These are phyloP conservation scores for Dendrocopos noguchii DNA, from an alignment of 2,113 vertebrate genomes.

Conservation along the genomic window DNA sequence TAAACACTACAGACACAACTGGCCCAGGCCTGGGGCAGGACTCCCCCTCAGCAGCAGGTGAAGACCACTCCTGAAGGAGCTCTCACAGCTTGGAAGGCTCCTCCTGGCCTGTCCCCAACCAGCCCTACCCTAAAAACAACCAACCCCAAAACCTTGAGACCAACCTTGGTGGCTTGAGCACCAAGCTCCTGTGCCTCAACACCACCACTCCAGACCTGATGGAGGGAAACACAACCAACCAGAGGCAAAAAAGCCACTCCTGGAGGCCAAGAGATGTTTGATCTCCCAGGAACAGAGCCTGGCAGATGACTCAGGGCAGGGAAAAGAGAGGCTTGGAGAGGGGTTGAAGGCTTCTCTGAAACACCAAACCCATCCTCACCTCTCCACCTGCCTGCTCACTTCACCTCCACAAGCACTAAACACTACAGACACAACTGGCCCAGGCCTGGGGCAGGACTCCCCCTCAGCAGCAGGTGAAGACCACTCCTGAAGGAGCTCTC, in stretches of 20 bases:
- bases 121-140: too few species aligned
- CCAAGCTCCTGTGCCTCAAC: background rate
- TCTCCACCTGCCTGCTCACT: background rate
- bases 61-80: background rate
- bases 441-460: background rate
- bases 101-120: background rate
- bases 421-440: background rate
- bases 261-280: background rate
- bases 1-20: background rate
- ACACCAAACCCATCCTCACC: background rate
- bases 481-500: too few species aligned
- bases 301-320: background rate
- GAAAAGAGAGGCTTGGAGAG: too few species aligned
- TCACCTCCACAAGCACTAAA: background rate
- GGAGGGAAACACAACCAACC: background rate
- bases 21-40: background rate
- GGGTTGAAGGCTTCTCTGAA: background rate
- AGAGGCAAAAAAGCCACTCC: background rate
- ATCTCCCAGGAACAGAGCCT: background rate
- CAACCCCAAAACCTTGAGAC: background rate
- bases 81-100: background rate
- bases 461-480: too few species aligned
- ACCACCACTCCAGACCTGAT: background rate
- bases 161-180: background rate
- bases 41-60: background rate